phyloP scores from a whole-genome alignment of 2,888 invertebrate genomes.

The Odontothrips loti region DNA sequence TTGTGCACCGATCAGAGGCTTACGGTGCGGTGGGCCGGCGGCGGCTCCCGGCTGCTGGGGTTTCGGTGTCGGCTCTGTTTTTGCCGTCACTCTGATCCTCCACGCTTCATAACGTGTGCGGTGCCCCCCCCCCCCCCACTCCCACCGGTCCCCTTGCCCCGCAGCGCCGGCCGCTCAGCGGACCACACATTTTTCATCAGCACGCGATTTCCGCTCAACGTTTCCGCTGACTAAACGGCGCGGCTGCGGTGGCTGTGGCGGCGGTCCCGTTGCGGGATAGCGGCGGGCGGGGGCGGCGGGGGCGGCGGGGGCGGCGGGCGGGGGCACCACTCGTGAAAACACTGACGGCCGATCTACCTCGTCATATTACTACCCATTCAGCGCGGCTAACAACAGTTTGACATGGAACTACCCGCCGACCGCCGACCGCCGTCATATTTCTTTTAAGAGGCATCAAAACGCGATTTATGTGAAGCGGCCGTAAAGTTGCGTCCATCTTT shows the following conservation, averaged over 20 bases:
- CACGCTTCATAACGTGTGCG: no score
- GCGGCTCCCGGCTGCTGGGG: no score
- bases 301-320: no score
- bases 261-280: no score
- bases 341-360: not conserved
- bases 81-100: no score
- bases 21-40: no score
- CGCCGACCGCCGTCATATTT: not conserved
- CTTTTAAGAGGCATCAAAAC: not conserved
- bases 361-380: not conserved
- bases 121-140: no score
- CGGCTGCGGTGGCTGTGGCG: not conserved
- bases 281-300: not conserved
- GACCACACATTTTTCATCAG: constrained; percentile 13
- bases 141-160: no score
- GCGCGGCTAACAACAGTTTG: not conserved
- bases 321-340: not conserved
- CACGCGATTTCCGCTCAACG: constrained; percentile 14
- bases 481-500: not conserved
- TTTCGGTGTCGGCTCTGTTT: no score
- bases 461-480: constrained; percentile 2
- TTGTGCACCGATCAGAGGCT: no score
- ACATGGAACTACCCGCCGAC: not conserved
- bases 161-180: not conserved
- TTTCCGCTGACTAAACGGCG: not conserved